Evolutionary conservation across 2,888 invertebrate species (phyloP).

Genomic region (Microchrysa polita): DNA sequence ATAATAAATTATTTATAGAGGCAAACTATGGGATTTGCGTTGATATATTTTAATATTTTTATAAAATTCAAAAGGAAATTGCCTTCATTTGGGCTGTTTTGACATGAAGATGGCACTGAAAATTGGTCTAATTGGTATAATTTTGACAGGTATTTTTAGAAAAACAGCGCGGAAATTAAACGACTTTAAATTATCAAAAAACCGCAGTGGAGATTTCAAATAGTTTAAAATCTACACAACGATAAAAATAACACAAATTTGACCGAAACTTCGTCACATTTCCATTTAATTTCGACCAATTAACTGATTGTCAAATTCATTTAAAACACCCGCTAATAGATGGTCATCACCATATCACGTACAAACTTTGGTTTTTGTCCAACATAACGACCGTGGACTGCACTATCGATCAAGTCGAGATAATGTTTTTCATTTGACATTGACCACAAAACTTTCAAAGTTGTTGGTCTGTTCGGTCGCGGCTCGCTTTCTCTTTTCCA

Average conservation of each 20-base stretch:
- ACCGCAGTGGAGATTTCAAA: not conserved
- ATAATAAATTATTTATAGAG: no score
- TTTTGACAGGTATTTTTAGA: not conserved
- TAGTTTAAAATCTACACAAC: no score
- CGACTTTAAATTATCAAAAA: not conserved
- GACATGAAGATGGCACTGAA: no score
- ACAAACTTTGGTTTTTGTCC: not conserved
- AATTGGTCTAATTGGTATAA: no score
- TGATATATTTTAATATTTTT: no score
- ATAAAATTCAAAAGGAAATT: no score
- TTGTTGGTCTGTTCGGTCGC: slow-evolving; percentile 38
- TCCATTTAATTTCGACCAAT: no score
- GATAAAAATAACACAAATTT: no score
- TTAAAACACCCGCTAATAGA: not conserved
- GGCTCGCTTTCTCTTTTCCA: slow-evolving; percentile 29
- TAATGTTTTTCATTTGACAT: slow-evolving; percentile 65
- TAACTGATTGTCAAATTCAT: not conserved
- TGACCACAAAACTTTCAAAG: slow-evolving; percentile 53
- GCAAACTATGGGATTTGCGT: no score
- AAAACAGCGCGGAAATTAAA: not conserved
- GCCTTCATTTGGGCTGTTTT: no score
- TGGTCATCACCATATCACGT: not conserved
- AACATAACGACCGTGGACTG: slow-evolving; percentile 10
- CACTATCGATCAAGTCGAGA: slow-evolving; percentile 52
- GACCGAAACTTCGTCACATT: no score